Evolutionary conservation across 2,888 invertebrate species (phyloP).

Genomic region (Mesopsocus fuscifrons): DNA sequence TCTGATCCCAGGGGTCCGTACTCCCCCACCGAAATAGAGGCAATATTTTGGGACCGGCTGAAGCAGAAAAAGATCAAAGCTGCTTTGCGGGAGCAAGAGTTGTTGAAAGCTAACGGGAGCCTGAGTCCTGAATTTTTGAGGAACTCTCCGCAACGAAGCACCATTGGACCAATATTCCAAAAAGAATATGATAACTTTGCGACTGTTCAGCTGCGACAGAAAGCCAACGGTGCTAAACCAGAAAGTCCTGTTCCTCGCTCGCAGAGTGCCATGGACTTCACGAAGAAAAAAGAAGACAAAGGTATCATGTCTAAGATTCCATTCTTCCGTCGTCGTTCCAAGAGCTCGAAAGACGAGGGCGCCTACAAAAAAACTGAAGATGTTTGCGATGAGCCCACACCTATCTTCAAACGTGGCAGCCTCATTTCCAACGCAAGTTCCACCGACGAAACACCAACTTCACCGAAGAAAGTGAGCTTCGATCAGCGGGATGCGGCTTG

Average conservation of each 20-base stretch:
- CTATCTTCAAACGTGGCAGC: constrained; percentile 34
- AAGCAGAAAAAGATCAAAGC: constrained; percentile 6
- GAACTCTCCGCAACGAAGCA: constrained; percentile 18
- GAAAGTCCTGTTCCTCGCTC: constrained; percentile 15
- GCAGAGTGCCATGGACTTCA: constrained; percentile 12
- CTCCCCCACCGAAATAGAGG: constrained; percentile 2
- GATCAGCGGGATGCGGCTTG: constrained; percentile 21
- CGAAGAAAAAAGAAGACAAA: constrained; percentile 1
- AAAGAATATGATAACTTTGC: constrained; percentile 13
- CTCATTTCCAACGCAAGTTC: constrained; percentile 23
- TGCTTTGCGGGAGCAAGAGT: background rate
- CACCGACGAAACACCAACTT: constrained; percentile 23
- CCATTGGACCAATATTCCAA: constrained; percentile 18
- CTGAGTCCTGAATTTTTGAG: background rate
- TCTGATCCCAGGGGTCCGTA: background rate
- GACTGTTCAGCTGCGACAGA: background rate
- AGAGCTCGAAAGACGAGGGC: background rate
- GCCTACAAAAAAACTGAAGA: constrained; percentile 2
- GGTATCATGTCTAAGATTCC: constrained; percentile 2
- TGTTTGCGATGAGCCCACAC: constrained; percentile 16
- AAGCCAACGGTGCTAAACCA: constrained; percentile 12
- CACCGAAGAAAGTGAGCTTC: constrained; percentile 32
- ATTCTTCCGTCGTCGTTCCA: background rate
- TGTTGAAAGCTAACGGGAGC: background rate
- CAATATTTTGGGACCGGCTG: constrained; percentile 7